Conservation (phyloP, 2,888 invertebrate species). For the Notocelia uddmanniana region DNA sequence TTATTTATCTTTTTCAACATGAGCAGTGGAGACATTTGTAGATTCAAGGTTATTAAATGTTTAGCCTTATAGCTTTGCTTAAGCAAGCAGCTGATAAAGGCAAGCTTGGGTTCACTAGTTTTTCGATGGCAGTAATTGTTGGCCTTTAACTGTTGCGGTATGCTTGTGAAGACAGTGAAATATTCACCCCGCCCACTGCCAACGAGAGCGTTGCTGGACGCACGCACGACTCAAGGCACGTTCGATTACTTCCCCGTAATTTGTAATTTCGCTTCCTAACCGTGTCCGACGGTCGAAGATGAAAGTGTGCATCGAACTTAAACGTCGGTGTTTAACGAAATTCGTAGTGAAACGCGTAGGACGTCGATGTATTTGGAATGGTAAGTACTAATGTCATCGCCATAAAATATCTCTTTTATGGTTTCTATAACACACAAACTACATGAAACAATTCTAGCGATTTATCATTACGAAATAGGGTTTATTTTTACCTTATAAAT, state of each 20-base stretch:
- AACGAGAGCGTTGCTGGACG: conserved; percentile 55
- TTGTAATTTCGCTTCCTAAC: conserved; percentile 65
- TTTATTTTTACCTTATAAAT: background rate
- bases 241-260: conserved; percentile 67
- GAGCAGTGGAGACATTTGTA: conserved; percentile 15
- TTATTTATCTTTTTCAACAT: conserved; percentile 17
- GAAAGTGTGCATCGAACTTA: conserved; percentile 55
- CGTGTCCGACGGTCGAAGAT: conserved; percentile 59
- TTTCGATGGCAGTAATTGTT: background rate
- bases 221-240: conserved; percentile 51
- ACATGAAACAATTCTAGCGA: background rate
- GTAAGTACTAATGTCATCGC: background rate
- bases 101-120: background rate
- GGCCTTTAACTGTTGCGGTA: background rate
- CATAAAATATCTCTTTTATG: background rate
- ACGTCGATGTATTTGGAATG: background rate
- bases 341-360: conserved; percentile 7
- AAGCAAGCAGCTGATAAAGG: background rate
- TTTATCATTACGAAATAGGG: background rate
- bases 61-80: conserved; percentile 1
- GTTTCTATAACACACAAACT: background rate
- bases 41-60: background rate
- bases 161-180: conserved; percentile 55
- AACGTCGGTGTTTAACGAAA: conserved; percentile 1
- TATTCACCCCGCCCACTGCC: conserved; percentile 51